Evolutionary conservation across 2,797 vertebrate species (phyloP), one percentile per base, ranked within the genome.

Genomic region (Tiaroga cobitis): DNA sequence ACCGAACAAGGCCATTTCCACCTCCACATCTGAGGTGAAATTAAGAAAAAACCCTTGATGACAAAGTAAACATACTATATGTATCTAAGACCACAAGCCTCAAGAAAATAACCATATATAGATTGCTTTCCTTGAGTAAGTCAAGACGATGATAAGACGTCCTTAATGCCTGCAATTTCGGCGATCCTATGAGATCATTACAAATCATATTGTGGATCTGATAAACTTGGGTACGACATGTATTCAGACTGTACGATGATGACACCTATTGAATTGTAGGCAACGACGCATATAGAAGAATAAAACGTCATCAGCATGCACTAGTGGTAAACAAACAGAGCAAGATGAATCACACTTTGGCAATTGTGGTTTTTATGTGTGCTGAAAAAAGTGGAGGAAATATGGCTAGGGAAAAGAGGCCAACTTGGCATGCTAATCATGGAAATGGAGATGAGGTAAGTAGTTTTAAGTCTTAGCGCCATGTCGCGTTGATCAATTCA

Each of bases 11-110:
- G 18, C 69, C 69, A 46, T 73, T 82, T 82, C 37, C 51, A 59
- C 68, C 80, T 61, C 51, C 37, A 73, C 80, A 73, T 73, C 54
- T 69, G 21, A 82, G 37, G 37, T 61, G 13, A 61, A 68, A 82
- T 61, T 51, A 69, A 54, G 68, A 82, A 39, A 69, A 54, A 51
- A 56, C 1, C 43, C 32, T 51, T 18, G 24, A 69, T 54, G 7
- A 51, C 43, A 69, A 81, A 69, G 63, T 37, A 69, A 81, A 51
- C 32, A 37, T 49, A 18, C 37, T 26, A 29, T 37, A 43, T 11
- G 56, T 29, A 32, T 46, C 8, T 19, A 32, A 32, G 39, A 80
- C 5, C 13, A 69, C 0, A 13, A 49, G 7, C 2, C 34, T 26
- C 1, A 18, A 37, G 24, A 13, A 75, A 34, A 21, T n/a, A 26